Evolutionary conservation across 2,888 invertebrate genomes (phyloP).

Genomic region (Ornithoptera priamus): DNA sequence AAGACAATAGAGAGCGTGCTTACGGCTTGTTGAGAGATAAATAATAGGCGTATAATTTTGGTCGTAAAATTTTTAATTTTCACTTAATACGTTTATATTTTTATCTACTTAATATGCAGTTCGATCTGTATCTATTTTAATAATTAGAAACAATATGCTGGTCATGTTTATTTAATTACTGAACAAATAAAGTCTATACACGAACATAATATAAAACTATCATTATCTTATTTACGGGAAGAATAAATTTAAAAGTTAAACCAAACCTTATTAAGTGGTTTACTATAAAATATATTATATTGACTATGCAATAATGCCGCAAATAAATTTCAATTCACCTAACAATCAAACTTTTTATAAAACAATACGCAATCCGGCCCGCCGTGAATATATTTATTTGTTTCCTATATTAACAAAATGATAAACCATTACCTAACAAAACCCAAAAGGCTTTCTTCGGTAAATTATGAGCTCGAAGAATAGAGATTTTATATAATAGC

Average conservation of each 20-base stretch:
- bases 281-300: no score
- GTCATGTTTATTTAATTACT: neutral
- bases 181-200: neutral
- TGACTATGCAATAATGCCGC: no score
- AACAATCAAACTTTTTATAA: neutral
- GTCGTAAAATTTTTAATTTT: conserved; percentile 22
- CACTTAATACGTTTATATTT: conserved; percentile 1
- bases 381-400: neutral
- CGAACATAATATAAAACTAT: no score
- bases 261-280: no score
- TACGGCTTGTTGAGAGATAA: conserved; percentile 7
- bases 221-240: no score
- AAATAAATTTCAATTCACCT: neutral
- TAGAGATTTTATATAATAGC: conserved; percentile 10
- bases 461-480: neutral
- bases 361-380: neutral
- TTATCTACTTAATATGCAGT: conserved; percentile 3
- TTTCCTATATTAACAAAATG: neutral
- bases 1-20: conserved; percentile 21
- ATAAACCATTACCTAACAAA: neutral
- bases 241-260: no score
- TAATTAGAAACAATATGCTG: neutral
- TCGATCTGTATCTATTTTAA: conserved; percentile 1
- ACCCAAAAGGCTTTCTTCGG: neutral
- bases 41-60: conserved; percentile 23